A percentile compares a stretch with the other conserved stretches of the same genome.
phyloP scores from a whole-genome alignment of 2,797 vertebrate genomes.

The Halcyon smyrnensis region DNA sequence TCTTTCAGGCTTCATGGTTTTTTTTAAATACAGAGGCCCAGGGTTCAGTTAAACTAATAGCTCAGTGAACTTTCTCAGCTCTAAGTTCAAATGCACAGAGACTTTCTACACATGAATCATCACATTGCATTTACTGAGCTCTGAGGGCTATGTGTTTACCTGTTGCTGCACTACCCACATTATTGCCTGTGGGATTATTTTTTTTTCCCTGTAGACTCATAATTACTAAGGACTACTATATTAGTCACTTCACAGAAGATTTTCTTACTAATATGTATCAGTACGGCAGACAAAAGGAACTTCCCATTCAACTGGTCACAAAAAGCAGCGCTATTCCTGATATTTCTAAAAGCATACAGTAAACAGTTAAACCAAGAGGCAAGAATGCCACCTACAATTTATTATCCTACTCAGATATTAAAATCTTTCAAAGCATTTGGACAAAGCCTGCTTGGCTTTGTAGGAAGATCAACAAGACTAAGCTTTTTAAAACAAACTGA shows the following conservation, averaged over 20 bases:
- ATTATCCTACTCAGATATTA: not conserved
- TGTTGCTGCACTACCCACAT: not conserved
- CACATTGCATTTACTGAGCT: not conserved
- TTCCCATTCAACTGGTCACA: not conserved
- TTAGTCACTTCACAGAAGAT: not conserved
- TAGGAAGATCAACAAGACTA: not conserved
- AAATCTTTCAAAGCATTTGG: not conserved
- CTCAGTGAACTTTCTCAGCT: not conserved
- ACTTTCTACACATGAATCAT: not conserved
- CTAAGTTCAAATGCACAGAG: not conserved
- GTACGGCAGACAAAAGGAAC: not conserved
- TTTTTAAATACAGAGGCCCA: not conserved
- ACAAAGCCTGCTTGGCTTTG: not conserved
- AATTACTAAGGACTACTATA: not conserved
- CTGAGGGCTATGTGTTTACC: not conserved
- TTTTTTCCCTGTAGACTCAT: not conserved
- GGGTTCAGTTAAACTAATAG: not conserved
- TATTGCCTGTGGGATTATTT: not conserved
- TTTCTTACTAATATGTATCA: not conserved
- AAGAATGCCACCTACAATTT: not conserved
- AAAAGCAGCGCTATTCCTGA: not conserved
- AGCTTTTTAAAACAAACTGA: not conserved
- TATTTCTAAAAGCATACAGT: not conserved
- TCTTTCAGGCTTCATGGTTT: not conserved
- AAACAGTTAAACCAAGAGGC: not conserved